Conservation (phyloP, 1,140 invertebrate species). For the Drosophila kohkoa region DNA sequence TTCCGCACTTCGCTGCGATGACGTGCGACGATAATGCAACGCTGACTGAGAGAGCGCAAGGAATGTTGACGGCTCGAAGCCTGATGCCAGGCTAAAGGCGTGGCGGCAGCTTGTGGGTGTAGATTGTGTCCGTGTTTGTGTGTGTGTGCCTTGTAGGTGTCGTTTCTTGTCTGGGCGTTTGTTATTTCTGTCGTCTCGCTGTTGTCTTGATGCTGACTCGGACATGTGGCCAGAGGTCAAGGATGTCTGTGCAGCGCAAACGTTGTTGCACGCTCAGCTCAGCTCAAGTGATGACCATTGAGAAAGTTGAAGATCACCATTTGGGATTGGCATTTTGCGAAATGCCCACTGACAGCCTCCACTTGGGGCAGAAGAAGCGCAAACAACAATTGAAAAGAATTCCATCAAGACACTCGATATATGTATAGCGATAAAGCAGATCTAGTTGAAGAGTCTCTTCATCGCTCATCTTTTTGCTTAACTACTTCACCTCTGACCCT, state of each 20-base stretch:
- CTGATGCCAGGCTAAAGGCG: conserved; percentile 4
- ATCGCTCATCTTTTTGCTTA: too few species aligned
- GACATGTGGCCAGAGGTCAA: conserved; percentile 60
- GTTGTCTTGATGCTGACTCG: conserved; percentile 35
- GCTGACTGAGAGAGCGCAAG: conserved; percentile 45
- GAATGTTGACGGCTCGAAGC: conserved; percentile 70
- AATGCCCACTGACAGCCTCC: background rate
- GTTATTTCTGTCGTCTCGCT: conserved; percentile 47
- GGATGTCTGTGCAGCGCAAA: conserved; percentile 52
- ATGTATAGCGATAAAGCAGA: background rate
- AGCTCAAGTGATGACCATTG: conserved; percentile 48
- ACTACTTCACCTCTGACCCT: conserved; percentile 2
- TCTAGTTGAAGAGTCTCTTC: background rate
- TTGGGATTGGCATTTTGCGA: conserved; percentile 15
- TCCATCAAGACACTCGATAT: background rate
- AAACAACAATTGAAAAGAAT: conserved; percentile 1
- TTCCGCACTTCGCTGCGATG: conserved; percentile 44
- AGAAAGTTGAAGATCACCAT: conserved; percentile 31
- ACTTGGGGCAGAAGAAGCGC: background rate
- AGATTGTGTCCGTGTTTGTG: conserved; percentile 15
- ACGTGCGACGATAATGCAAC: conserved; percentile 75
- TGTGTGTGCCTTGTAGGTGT: conserved; percentile 50
- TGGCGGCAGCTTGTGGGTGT: conserved; percentile 57
- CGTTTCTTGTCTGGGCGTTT: conserved; percentile 50
- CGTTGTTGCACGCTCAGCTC: conserved; percentile 35